Evolutionary conservation across 2,888 invertebrate species (phyloP).

Genomic region (Coleophora flavipennella): DNA sequence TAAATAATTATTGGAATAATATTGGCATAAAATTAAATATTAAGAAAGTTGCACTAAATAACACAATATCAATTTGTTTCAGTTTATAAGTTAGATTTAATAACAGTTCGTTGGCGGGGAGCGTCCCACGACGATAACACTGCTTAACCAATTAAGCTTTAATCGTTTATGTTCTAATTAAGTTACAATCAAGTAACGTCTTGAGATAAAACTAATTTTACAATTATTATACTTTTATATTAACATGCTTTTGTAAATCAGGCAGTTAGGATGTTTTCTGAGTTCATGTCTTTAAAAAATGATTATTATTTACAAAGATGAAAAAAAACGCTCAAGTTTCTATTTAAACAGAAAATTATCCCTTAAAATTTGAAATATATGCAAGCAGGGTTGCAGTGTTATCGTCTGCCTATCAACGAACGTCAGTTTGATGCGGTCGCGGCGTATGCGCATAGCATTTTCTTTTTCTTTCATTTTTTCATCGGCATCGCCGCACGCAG

Average conservation of each 20-base stretch:
- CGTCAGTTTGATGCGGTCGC: conserved; percentile 55
- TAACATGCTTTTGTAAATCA: too few relatives aligned
- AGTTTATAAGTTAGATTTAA: conserved; percentile 45
- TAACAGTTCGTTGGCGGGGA: conserved; percentile 49
- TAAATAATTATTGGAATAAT: conserved; percentile 28
- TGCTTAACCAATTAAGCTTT: conserved; percentile 52
- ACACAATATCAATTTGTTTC: conserved; percentile 42
- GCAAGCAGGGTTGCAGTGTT: conserved; percentile 43
- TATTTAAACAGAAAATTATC: too few relatives aligned
- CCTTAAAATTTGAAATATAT: too few relatives aligned
- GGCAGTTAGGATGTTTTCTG: too few relatives aligned
- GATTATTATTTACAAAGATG: too few relatives aligned
- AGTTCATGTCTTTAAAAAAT: too few relatives aligned
- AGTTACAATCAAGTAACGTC: conserved; percentile 2
- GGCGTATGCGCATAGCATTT: conserved; percentile 69
- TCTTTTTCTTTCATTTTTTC: conserved; percentile 69
- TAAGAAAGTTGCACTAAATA: conserved; percentile 56
- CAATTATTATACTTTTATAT: not conserved
- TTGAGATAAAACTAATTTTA: conserved; percentile 27
- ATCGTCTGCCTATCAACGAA: conserved; percentile 47
- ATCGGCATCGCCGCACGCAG: conserved; percentile 77
- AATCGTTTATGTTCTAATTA: conserved; percentile 19
- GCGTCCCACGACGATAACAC: conserved; percentile 63
- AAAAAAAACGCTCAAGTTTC: too few relatives aligned
- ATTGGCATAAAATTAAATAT: conserved; percentile 32